A percentile compares a stretch with the other conserved stretches of the same genome.
phyloP scores from a whole-genome alignment of 2,888 invertebrate genomes.

The Nymphalis polychloros region DNA sequence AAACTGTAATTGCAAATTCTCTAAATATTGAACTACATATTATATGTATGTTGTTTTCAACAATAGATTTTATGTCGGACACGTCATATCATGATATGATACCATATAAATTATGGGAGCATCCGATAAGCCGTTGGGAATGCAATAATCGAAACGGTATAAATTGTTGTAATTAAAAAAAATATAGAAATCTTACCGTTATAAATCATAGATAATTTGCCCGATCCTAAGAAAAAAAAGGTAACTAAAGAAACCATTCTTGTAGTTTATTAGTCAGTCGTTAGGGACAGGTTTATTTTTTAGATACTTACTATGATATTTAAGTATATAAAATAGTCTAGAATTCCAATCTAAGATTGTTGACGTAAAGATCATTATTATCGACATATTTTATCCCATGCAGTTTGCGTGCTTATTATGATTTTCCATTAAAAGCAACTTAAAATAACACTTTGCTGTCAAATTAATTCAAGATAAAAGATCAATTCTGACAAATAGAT shows the following conservation, averaged over 20 bases:
- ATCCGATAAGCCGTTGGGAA: neutral
- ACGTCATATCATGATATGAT: too few relatives aligned
- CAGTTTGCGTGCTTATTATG: neutral
- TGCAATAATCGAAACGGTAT: neutral
- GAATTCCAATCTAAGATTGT: too few relatives aligned
- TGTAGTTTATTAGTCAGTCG: neutral
- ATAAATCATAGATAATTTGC: neutral
- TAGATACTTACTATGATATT: too few relatives aligned
- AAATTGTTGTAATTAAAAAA: neutral
- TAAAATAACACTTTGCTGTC: neutral
- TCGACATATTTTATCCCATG: too few relatives aligned
- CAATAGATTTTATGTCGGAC: too few relatives aligned
- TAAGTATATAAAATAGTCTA: too few relatives aligned
- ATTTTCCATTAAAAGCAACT: too few relatives aligned
- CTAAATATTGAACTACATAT: too few relatives aligned
- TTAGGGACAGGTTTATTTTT: neutral
- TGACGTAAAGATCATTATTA: too few relatives aligned
- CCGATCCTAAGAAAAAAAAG: neutral
- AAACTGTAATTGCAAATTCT: too few relatives aligned
- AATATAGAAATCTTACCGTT: neutral
- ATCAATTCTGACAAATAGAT: constrained; percentile 5
- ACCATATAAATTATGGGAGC: too few relatives aligned
- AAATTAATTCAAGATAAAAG: neutral
- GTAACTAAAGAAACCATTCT: constrained; percentile 7
- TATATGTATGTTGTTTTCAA: too few relatives aligned